phyloP scores from a whole-genome alignment of 2,797 vertebrate genomes.

The Gorsachius magnificus region DNA sequence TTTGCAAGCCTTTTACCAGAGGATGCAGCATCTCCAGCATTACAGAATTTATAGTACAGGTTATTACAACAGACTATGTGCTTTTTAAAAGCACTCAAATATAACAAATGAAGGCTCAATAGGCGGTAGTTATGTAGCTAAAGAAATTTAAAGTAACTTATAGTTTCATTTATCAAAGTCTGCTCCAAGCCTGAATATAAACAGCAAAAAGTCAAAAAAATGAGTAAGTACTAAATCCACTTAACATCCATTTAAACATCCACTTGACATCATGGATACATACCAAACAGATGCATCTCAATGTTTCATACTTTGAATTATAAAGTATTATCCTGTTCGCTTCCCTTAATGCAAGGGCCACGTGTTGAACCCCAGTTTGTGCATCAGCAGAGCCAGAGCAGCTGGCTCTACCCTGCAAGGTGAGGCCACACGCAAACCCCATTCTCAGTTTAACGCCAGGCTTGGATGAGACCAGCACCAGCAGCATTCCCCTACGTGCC shows the following conservation, averaged over 20 bases:
- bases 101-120: neutral
- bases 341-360: neutral
- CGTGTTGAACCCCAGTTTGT: neutral
- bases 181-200: neutral
- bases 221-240: neutral
- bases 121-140: neutral
- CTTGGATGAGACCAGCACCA: neutral
- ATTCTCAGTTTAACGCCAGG: neutral
- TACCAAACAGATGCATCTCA: neutral
- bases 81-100: neutral
- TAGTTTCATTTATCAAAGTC: neutral
- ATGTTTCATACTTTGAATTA: neutral
- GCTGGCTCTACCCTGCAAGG: neutral
- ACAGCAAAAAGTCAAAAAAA: neutral
- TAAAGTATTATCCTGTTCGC: neutral
- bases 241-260: neutral
- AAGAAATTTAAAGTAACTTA: neutral
- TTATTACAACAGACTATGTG: neutral
- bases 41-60: neutral
- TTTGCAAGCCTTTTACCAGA: neutral
- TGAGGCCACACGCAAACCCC: neutral
- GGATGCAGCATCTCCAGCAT: neutral
- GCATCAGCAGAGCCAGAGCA: neutral
- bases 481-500: rapidly evolving
- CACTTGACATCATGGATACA: neutral